These are phyloP conservation scores for Octomys mimax DNA, from an alignment of 2,797 vertebrate species.

Conservation along the genomic window DNA sequence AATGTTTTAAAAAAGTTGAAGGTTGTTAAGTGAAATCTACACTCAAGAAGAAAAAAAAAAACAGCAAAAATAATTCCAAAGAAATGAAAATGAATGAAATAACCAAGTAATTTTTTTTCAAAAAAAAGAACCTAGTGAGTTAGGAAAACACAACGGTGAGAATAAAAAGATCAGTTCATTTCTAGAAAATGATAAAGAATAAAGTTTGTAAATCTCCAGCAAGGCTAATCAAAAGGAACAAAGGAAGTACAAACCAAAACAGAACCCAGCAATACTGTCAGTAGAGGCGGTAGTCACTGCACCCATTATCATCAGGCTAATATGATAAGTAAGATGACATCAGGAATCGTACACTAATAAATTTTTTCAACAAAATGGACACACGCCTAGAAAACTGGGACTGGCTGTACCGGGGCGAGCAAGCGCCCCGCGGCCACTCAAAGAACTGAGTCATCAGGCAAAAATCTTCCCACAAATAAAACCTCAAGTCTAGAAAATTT, in stretches of 20 bases:
- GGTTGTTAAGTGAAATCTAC: neutral
- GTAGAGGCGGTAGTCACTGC: no score
- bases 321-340: neutral
- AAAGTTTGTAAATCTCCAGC: neutral
- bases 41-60: neutral
- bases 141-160: neutral
- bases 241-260: neutral
- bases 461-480: conserved; percentile 2
- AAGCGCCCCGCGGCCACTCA: neutral
- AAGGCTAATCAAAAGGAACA: neutral
- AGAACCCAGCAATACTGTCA: neutral
- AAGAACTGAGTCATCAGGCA: neutral
- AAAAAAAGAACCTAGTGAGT: neutral
- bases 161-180: neutral
- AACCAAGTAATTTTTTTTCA: neutral
- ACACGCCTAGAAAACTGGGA: neutral
- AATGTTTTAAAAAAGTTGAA: neutral
- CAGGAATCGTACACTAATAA: neutral
- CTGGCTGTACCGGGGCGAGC: neutral
- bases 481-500: neutral
- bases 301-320: neutral
- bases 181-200: neutral
- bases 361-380: conserved; percentile 9
- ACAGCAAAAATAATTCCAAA: neutral
- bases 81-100: neutral